Conservation (phyloP, 2,113 vertebrate genomes). For the Tetrax tetrax region DNA sequence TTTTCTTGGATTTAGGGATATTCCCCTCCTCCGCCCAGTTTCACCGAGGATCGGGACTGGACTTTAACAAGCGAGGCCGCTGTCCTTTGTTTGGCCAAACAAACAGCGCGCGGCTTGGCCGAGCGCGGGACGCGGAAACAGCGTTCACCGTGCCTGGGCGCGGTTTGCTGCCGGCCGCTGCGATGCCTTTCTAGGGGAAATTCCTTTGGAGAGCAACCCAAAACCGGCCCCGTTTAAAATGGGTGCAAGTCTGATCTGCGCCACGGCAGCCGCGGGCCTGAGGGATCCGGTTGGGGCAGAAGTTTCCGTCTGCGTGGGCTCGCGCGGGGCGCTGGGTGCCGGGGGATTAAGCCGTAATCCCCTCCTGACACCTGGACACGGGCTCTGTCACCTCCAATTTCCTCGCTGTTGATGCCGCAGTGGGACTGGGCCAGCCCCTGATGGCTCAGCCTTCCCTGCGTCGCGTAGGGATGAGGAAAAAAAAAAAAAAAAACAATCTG, state of each 20-base stretch:
- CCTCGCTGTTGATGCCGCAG: background rate
- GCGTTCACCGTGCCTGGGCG: background rate
- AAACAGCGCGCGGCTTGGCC: conserved; percentile 12
- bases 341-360: conserved; percentile 58
- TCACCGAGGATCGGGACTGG: background rate
- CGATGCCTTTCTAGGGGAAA: background rate
- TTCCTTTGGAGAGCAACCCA: background rate
- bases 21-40: background rate
- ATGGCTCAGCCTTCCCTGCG: background rate
- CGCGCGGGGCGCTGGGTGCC: background rate
- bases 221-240: background rate
- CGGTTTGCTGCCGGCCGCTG: background rate
- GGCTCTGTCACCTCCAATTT: background rate
- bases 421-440: background rate
- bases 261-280: background rate
- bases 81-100: conserved; percentile 40
- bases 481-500: background rate
- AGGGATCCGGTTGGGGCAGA: background rate
- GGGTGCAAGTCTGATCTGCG: background rate
- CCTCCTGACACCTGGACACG: conserved; percentile 1
- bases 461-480: background rate
- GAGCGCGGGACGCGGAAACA: background rate
- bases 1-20: background rate
- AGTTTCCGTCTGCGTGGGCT: background rate
- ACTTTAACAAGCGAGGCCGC: conserved; percentile 33